Conservation (phyloP, 2,888 invertebrate species). For the Odontocolon sp. region DNA sequence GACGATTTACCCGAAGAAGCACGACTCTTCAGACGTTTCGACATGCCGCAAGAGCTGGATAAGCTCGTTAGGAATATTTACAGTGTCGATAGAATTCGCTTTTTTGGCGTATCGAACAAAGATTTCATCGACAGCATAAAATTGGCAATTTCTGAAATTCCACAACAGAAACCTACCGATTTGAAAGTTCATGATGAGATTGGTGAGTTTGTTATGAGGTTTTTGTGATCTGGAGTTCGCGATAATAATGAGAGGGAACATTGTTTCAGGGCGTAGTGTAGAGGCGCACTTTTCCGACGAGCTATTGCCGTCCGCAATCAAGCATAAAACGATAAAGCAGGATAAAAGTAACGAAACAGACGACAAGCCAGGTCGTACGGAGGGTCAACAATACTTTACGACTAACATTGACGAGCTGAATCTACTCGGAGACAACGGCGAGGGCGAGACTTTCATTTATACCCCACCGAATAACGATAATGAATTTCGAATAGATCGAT, state of each 20-base stretch:
- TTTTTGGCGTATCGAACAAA: slow-evolving; percentile 67
- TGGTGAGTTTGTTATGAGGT: slow-evolving; percentile 61
- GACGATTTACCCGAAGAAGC: slow-evolving; percentile 76
- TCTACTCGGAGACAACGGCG: slow-evolving; percentile 68
- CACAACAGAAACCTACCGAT: slow-evolving; percentile 43
- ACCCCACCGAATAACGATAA: slow-evolving; percentile 41
- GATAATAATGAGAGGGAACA: neutral
- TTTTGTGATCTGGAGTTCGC: neutral
- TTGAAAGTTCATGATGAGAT: slow-evolving; percentile 62
- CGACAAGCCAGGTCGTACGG: slow-evolving; percentile 16
- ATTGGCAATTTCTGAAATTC: slow-evolving; percentile 66
- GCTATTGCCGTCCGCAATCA: slow-evolving; percentile 56
- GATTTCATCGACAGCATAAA: slow-evolving; percentile 72
- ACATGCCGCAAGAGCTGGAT: slow-evolving; percentile 73
- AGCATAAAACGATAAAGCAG: slow-evolving; percentile 1
- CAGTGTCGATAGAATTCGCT: slow-evolving; percentile 65
- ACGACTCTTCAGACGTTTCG: slow-evolving; percentile 71
- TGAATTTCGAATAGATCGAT: slow-evolving; percentile 69
- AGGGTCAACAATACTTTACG: slow-evolving; percentile 53
- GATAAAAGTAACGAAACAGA: slow-evolving; percentile 34
- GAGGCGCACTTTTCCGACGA: slow-evolving; percentile 61
- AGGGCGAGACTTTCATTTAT: slow-evolving; percentile 56
- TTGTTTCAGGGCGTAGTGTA: slow-evolving; percentile 5
- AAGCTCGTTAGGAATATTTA: slow-evolving; percentile 75
- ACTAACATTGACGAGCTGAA: slow-evolving; percentile 72